Percentiles rank a stretch among this genome's conserved stretches.
Conservation (phyloP, 2,888 invertebrate species). For the Cantharis nigra region DNA sequence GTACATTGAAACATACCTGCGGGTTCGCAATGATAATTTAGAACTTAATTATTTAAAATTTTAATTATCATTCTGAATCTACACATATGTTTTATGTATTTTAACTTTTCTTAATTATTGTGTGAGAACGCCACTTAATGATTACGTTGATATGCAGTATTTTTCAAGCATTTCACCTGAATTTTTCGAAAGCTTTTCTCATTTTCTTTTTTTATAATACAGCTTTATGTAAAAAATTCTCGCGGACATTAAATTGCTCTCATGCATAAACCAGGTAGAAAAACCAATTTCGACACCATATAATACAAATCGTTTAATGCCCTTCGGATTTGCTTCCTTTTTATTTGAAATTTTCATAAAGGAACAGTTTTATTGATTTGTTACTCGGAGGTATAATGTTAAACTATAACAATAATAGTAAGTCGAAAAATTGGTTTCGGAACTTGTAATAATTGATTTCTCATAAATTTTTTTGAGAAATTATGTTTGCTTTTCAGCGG, state of each 20-base stretch:
- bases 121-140: background rate
- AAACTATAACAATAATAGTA: background rate
- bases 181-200: background rate
- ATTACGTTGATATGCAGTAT: too few species aligned
- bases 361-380: background rate
- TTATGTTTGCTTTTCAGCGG: too few species aligned
- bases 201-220: background rate
- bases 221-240: background rate
- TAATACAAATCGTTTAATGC: background rate
- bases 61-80: too few species aligned
- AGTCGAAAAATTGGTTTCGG: background rate
- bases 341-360: background rate
- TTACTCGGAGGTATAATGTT: background rate
- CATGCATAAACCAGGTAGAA: background rate
- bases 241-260: background rate
- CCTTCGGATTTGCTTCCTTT: background rate
- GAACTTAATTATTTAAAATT: too few species aligned
- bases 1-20: too few species aligned
- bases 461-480: too few species aligned
- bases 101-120: too few species aligned
- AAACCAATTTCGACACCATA: background rate
- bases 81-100: too few species aligned
- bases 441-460: background rate
- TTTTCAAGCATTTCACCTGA: background rate
- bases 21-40: too few species aligned